Conservation (phyloP, 2,888 invertebrate species). For the Cryptocheilus praepositus region DNA sequence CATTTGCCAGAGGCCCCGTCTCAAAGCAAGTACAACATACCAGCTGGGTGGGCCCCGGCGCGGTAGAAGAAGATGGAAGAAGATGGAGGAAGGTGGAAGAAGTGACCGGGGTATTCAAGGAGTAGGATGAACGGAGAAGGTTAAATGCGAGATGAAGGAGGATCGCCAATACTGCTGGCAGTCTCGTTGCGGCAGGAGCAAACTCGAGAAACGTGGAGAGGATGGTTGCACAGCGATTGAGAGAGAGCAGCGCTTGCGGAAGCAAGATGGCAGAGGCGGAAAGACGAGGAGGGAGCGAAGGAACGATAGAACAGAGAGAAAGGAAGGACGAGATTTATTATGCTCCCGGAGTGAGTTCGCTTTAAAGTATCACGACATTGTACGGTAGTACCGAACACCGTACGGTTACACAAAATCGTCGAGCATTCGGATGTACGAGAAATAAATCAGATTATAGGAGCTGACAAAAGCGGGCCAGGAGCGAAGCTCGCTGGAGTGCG, state of each 20-base stretch:
- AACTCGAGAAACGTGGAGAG: neutral
- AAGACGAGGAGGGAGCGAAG: neutral
- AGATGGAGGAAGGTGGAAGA: neutral
- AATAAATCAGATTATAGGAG: too few species aligned
- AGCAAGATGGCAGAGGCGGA: neutral
- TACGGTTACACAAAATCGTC: too few species aligned
- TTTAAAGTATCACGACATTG: too few species aligned
- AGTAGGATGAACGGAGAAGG: too few species aligned
- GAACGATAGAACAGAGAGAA: neutral
- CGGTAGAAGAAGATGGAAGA: neutral
- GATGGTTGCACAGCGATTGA: neutral
- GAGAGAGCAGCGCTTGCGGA: neutral
- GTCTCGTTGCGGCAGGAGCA: neutral
- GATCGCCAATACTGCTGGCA: too few species aligned
- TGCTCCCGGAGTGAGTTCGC: too few species aligned
- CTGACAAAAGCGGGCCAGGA: too few species aligned
- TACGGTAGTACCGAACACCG: too few species aligned
- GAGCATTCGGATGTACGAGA: too few species aligned
- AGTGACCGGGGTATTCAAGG: neutral
- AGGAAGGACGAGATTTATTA: too few species aligned
- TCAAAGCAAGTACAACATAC: slow-evolving; percentile 35
- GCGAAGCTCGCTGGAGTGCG: too few species aligned
- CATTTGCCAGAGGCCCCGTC: slow-evolving; percentile 42
- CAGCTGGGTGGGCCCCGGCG: slow-evolving; percentile 36
- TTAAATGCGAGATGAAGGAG: too few species aligned